These are phyloP conservation scores for Trichechus manatus DNA, from an alignment of 2,113 vertebrate species.

Conservation along the genomic window DNA sequence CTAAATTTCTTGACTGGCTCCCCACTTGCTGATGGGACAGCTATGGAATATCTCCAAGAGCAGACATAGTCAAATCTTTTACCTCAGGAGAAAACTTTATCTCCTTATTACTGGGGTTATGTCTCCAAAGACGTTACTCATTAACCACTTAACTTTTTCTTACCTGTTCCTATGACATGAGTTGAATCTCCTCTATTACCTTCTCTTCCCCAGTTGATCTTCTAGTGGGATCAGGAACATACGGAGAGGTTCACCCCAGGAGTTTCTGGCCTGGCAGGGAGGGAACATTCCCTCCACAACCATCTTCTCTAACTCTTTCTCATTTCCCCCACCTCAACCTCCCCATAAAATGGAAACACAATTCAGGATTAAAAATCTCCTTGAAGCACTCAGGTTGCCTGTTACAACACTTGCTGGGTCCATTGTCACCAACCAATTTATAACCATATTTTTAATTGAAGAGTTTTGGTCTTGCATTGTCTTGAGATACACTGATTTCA, in stretches of 20 bases:
- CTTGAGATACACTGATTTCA: neutral
- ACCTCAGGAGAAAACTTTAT: neutral
- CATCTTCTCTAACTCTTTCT: neutral
- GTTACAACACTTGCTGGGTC: accelerated
- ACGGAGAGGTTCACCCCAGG: neutral
- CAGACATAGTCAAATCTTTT: neutral
- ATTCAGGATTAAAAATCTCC: neutral
- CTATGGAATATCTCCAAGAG: neutral
- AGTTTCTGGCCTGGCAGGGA: neutral
- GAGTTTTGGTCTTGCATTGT: neutral
- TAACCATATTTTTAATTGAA: neutral
- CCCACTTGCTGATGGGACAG: neutral
- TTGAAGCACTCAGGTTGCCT: neutral
- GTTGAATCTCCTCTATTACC: no score
- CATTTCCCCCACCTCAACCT: neutral
- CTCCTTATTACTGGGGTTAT: neutral
- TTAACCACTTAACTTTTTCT: neutral
- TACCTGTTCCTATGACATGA: no score
- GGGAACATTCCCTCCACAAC: no score
- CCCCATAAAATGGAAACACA: neutral
- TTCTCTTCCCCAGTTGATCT: neutral
- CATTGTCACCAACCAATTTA: neutral
- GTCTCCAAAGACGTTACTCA: neutral
- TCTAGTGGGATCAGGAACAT: neutral
- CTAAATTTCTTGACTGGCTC: neutral